These are phyloP conservation scores for Hipparchia sbordonii DNA, from an alignment of 2,888 invertebrate species.

Conservation along the genomic window DNA sequence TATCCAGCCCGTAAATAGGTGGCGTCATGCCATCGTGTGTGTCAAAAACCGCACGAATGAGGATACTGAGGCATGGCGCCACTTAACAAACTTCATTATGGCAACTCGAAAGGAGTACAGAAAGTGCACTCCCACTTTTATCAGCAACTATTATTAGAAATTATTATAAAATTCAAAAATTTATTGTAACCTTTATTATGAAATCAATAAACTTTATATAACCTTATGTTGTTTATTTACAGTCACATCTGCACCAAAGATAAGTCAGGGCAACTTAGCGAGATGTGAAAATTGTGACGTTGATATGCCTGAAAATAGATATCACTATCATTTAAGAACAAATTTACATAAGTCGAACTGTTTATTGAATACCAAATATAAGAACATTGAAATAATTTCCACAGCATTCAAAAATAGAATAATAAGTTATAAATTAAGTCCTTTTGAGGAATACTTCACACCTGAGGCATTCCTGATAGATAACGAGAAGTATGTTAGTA, in stretches of 20 bases:
- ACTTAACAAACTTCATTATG: background rate
- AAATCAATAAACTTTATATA: background rate
- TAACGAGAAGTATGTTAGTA: background rate
- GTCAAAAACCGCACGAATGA: background rate
- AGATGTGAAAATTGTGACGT: conserved; percentile 4
- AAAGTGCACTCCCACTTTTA: background rate
- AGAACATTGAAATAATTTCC: conserved; percentile 6
- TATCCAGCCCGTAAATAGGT: background rate
- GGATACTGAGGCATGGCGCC: conserved; percentile 4
- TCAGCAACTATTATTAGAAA: conserved; percentile 4
- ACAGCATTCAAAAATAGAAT: conserved; percentile 39
- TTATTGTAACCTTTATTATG: background rate
- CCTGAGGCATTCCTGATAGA: conserved; percentile 8
- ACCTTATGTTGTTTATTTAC: conserved; percentile 1
- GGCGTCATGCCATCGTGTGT: background rate
- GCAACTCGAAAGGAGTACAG: background rate
- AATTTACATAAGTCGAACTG: conserved; percentile 6
- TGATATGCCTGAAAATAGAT: background rate
- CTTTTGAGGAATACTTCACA: conserved; percentile 18
- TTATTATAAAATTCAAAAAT: background rate
- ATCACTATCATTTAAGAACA: background rate
- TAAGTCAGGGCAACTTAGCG: background rate
- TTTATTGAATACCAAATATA: conserved; percentile 6
- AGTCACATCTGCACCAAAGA: background rate
- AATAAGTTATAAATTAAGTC: conserved; percentile 33